A percentile compares a stretch with the other conserved stretches of the same genome.
Conservation (phyloP, 2,113 vertebrate species). For the Heterotilapia buettikoferi region DNA sequence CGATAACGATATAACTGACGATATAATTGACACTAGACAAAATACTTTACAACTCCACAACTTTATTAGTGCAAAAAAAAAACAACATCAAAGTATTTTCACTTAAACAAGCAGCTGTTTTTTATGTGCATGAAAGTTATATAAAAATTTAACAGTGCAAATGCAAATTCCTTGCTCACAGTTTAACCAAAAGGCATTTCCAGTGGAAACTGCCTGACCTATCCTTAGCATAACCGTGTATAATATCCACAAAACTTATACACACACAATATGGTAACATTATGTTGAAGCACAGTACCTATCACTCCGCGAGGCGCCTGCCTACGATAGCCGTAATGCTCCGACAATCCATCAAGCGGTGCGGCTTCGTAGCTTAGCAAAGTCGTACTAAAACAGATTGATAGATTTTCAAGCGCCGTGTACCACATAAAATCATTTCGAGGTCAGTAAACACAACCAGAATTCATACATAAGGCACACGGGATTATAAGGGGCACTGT, state of each 20-base stretch:
- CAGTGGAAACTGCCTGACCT: rapidly evolving
- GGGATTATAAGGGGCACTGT: no score
- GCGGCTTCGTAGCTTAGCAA: no score
- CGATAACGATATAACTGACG: rapidly evolving
- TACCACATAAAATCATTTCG: no score
- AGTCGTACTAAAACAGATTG: no score
- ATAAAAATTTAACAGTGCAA: neutral
- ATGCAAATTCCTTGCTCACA: neutral
- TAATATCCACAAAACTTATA: neutral
- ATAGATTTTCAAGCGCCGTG: no score
- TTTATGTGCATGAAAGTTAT: neutral
- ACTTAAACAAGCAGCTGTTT: neutral
- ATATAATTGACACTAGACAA: neutral
- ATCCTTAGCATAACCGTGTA: neutral
- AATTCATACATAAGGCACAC: no score
- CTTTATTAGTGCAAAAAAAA: neutral
- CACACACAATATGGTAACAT: neutral
- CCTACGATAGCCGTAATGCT: no score
- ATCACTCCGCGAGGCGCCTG: no score
- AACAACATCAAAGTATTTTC: rapidly evolving
- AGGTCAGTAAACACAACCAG: no score
- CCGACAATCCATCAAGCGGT: no score
- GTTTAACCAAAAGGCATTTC: neutral
- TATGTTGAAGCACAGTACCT: no score
- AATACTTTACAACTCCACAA: neutral